Conservation (phyloP, 2,797 vertebrate genomes). For the Corythornis leucogaster region DNA sequence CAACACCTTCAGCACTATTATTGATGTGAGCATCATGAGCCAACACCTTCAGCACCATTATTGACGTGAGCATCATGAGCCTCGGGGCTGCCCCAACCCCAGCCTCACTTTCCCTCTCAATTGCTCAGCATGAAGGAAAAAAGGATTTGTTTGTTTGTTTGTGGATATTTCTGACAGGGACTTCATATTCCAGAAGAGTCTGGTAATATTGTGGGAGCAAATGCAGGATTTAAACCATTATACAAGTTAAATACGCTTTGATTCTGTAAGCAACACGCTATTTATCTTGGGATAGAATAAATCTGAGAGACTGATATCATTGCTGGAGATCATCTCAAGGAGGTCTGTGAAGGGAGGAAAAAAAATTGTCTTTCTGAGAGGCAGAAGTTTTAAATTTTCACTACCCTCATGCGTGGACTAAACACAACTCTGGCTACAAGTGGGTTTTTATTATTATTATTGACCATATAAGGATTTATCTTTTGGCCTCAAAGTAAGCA, state of each 20-base stretch:
- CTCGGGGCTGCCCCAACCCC: neutral
- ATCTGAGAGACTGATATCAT: conserved; percentile 20
- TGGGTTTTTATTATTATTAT: neutral
- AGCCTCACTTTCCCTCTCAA: neutral
- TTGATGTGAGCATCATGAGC: neutral
- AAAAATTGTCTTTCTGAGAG: neutral
- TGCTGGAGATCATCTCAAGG: conserved; percentile 28
- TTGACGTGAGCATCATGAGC: neutral
- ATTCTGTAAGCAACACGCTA: conserved; percentile 44
- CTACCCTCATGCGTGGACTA: neutral
- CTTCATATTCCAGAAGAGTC: conserved; percentile 26
- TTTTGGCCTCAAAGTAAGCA: neutral
- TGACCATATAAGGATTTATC: conserved; percentile 23
- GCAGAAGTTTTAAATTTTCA: neutral
- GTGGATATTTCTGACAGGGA: conserved; percentile 10
- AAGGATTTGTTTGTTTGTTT: conserved; percentile 24
- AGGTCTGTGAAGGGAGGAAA: neutral
- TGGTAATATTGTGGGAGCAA: neutral
- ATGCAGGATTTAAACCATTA: conserved; percentile 46
- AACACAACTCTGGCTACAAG: neutral
- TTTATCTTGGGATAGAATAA: conserved; percentile 64
- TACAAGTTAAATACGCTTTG: conserved; percentile 41
- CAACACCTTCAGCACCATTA: accelerated
- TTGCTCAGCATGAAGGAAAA: neutral
- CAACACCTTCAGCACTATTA: neutral